Base-by-base conservation (phyloP, 1,140 invertebrate species). In the Brachystomella parvula region DNA sequence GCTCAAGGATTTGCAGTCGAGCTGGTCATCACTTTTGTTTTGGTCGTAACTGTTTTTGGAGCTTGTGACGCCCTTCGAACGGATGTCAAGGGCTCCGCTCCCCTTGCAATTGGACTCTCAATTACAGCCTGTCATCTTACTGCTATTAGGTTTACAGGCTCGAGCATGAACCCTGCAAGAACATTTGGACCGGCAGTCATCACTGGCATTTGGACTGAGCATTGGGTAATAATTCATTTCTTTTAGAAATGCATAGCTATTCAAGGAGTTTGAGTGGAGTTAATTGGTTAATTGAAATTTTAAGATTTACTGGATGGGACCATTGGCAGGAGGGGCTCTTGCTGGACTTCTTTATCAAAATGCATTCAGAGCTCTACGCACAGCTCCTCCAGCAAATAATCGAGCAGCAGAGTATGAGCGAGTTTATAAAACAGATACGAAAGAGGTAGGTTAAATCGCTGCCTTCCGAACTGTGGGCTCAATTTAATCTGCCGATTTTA, bases 91-190 rank as follows among this genome's bases (percentile, higher is more conserved):
- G 85, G 86, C 28, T 87, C 89, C 0, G 90, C 89, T 0, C 89
- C 93, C 0, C 81, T 96, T 9, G 87, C 92, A 63, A 96, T 96
- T 75, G 94, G 93, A 1, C 82, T 96, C 53, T 82, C 90, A 0
- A 88, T 98, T 29, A 88, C 88, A 0, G 80, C 93, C 67, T 89
- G 92, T 39, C 93, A 96, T 78, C 80, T 96, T 61, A 86, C 88
- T 66, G 89, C 88, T 21, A 78, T 85, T 63, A 83, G 85, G 68
- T 89, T 87, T 77, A 94, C 91, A 2, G 89, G 90, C 49, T 83
- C 89, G 24, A 87, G 89, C 68, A 93, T 95, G 90, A 95, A 95
- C 80, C 90, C 90, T 0, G 91, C 91, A 0, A 81, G 91, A 64
- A 87, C 87, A 30, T 85, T 94, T 75, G 91, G 91, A 61, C 90